A percentile compares a stretch with the other conserved stretches of the same genome.
phyloP scores from a whole-genome alignment of 1,140 invertebrate species.

The Pissodes strobi region DNA sequence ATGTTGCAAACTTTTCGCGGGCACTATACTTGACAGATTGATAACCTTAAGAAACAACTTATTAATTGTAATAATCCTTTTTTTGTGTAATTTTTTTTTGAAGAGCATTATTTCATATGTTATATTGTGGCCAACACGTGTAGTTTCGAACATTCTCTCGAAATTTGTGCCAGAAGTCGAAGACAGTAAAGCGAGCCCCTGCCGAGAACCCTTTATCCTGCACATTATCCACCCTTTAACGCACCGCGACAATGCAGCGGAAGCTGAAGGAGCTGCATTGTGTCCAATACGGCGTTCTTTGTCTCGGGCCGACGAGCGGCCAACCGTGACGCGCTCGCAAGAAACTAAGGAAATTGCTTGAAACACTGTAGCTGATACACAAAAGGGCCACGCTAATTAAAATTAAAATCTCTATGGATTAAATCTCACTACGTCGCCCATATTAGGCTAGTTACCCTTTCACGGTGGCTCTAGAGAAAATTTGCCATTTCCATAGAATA shows the following conservation, averaged over 20 bases:
- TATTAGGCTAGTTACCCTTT: slow-evolving; percentile 20
- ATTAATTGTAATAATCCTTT: too few relatives aligned
- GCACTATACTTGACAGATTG: too few relatives aligned
- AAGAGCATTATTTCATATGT: too few relatives aligned
- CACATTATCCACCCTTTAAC: slow-evolving; percentile 57
- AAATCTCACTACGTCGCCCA: slow-evolving; percentile 27
- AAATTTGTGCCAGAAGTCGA: neutral
- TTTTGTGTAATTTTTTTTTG: too few relatives aligned
- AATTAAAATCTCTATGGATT: slow-evolving; percentile 48
- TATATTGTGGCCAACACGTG: too few relatives aligned
- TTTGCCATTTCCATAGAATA: too few relatives aligned
- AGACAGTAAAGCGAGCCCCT: slow-evolving; percentile 10
- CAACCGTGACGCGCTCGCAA: slow-evolving; percentile 51
- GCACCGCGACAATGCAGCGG: slow-evolving; percentile 56
- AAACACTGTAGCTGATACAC: slow-evolving; percentile 53
- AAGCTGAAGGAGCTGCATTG: slow-evolving; percentile 56
- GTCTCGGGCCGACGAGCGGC: slow-evolving; percentile 52
- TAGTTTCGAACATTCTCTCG: neutral
- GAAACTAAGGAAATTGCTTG: slow-evolving; percentile 53
- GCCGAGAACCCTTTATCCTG: slow-evolving; percentile 43
- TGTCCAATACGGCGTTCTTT: slow-evolving; percentile 53
- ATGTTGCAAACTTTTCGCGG: too few relatives aligned
- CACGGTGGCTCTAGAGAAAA: too few relatives aligned
- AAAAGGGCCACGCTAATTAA: slow-evolving; percentile 54
- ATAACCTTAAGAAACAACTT: too few relatives aligned